phyloP scores from a whole-genome alignment of 2,888 invertebrate genomes.

The Crioceris asparagi region DNA sequence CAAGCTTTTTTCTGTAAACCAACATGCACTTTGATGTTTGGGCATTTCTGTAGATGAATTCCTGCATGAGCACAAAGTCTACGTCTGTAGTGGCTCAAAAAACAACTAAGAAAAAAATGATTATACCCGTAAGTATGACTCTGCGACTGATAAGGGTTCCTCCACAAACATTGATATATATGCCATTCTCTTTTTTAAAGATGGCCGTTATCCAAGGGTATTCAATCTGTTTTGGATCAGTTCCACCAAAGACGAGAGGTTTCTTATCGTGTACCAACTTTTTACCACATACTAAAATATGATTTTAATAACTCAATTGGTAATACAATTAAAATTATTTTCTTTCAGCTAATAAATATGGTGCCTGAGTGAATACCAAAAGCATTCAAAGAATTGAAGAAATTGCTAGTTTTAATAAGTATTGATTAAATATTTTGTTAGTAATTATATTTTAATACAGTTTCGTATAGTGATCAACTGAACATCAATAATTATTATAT shows the following conservation, averaged over 20 bases:
- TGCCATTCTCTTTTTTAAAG: conserved; percentile 5
- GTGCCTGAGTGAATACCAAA: too few species aligned
- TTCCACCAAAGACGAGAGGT: conserved; percentile 8
- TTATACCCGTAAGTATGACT: conserved; percentile 13
- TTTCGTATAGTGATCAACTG: too few species aligned
- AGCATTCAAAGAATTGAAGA: too few species aligned
- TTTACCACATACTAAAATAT: conserved; percentile 15
- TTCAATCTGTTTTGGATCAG: conserved; percentile 9
- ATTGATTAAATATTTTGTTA: too few species aligned
- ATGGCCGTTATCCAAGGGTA: conserved; percentile 16
- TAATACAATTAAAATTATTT: too few species aligned
- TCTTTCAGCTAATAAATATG: too few species aligned
- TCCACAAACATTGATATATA: conserved; percentile 12
- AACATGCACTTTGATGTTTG: too few species aligned
- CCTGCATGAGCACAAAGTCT: background rate
- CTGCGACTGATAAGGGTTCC: conserved; percentile 12
- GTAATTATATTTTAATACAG: too few species aligned
- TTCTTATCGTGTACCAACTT: conserved; percentile 10
- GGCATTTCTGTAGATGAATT: too few species aligned
- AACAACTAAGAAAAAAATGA: background rate
- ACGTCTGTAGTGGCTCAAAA: background rate
- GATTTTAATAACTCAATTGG: too few species aligned
- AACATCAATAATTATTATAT: background rate
- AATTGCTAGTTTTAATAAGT: too few species aligned
- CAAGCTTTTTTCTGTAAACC: too few species aligned